phyloP scores from a whole-genome alignment of 2,113 vertebrate genomes.

The Chunga burmeisteri region DNA sequence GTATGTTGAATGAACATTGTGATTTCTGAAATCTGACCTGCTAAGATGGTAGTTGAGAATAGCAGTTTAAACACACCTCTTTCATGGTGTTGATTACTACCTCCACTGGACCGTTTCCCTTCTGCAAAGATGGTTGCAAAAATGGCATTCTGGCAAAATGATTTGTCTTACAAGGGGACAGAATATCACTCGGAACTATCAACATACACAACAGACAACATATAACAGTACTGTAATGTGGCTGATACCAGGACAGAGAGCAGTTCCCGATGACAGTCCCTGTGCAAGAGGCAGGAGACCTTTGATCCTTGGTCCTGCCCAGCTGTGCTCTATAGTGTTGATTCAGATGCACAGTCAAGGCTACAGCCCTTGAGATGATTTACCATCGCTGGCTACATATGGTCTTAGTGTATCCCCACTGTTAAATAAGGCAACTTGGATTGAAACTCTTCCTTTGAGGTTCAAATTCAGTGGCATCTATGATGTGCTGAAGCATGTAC shows the following conservation, averaged over 20 bases:
- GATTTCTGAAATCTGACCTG: not conserved
- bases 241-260: not conserved
- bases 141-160: not conserved
- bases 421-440: not conserved
- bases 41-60: not conserved
- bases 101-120: not conserved
- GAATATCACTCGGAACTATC: not conserved
- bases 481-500: not conserved
- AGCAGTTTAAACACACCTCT: not conserved
- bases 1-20: not conserved
- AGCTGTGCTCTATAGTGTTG: not conserved
- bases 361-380: not conserved
- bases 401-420: not conserved
- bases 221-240: not conserved
- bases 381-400: not conserved
- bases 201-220: not conserved
- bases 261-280: not conserved
- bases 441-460: not conserved
- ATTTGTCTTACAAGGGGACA: not conserved
- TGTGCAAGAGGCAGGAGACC: not conserved
- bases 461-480: not conserved
- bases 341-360: not conserved
- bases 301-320: not conserved
- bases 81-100: not conserved
- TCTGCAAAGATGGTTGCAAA: not conserved